These are phyloP conservation scores for Albula goreensis DNA, from an alignment of 2,113 vertebrate genomes.

Conservation along the genomic window DNA sequence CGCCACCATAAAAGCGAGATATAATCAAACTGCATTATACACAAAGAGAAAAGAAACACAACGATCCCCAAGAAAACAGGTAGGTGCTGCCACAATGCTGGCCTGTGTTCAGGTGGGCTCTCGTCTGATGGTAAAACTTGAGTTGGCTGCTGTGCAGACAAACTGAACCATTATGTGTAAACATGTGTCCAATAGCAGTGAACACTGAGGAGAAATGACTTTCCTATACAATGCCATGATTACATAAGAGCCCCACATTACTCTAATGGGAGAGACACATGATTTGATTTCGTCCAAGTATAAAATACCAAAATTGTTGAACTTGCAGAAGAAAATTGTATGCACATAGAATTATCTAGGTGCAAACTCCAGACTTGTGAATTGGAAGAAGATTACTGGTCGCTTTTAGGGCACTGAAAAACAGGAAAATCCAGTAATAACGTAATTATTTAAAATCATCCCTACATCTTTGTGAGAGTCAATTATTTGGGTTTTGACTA, in stretches of 20 bases:
- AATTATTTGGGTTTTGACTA: not conserved
- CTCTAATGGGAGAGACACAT: not conserved
- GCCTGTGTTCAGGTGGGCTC: not conserved
- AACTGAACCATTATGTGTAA: not conserved
- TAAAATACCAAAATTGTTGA: not conserved
- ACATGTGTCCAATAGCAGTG: not conserved
- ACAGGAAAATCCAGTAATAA: not conserved
- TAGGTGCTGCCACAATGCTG: not conserved
- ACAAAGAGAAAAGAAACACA: not conserved
- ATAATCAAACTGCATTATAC: not conserved
- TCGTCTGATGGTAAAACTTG: not conserved
- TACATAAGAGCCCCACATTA: constrained; percentile 3
- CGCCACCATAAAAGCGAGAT: not conserved
- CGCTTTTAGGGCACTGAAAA: not conserved
- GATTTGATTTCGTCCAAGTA: not conserved
- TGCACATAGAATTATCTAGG: not conserved
- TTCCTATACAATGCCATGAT: not conserved
- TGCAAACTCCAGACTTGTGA: not conserved
- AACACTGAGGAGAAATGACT: not conserved
- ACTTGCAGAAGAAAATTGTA: constrained; percentile 1
- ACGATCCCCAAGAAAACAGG: not conserved
- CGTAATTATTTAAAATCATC: not conserved
- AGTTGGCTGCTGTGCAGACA: no score
- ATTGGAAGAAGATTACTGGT: constrained; percentile 3
- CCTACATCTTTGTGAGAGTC: no score